A percentile compares a stretch with the other conserved stretches of the same genome.
phyloP scores from a whole-genome alignment of 2,797 vertebrate species.

The Odontamblyopus lacepedii region DNA sequence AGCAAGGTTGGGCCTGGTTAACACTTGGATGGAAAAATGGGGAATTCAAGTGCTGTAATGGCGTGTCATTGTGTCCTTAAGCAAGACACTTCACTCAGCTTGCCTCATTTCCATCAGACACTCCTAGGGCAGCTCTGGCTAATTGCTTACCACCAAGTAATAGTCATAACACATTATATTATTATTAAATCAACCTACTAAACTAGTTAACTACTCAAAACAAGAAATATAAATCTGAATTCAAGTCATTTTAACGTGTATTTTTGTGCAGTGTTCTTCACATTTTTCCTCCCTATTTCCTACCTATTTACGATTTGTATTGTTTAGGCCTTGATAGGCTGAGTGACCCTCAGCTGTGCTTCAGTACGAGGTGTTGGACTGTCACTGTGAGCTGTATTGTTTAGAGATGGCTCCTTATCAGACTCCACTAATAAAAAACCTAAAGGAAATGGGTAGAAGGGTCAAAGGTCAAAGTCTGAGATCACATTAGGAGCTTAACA shows the following conservation, averaged over 20 bases:
- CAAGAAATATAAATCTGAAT: background rate
- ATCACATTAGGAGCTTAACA: constrained; percentile 28
- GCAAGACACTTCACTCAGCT: no score
- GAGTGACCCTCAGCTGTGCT: constrained; percentile 28
- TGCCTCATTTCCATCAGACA: no score
- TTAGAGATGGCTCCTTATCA: constrained; percentile 58
- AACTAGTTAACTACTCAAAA: no score
- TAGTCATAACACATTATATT: no score
- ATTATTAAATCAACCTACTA: no score
- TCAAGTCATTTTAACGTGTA: background rate
- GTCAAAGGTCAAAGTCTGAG: constrained; percentile 71
- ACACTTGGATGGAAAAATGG: no score
- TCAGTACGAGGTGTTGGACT: constrained; percentile 32
- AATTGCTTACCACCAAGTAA: no score
- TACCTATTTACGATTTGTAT: background rate
- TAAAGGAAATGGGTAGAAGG: constrained; percentile 45
- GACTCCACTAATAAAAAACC: constrained; percentile 52
- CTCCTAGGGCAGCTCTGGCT: no score
- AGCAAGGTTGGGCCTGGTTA: no score
- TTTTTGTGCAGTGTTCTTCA: background rate
- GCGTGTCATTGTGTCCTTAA: no score
- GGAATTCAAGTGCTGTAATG: no score
- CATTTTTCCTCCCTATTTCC: background rate
- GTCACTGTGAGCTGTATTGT: constrained; percentile 46
- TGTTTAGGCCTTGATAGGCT: constrained; percentile 11